Base-by-base conservation (phyloP, 2,797 vertebrate genomes). In the Tachyglossus aculeatus region DNA sequence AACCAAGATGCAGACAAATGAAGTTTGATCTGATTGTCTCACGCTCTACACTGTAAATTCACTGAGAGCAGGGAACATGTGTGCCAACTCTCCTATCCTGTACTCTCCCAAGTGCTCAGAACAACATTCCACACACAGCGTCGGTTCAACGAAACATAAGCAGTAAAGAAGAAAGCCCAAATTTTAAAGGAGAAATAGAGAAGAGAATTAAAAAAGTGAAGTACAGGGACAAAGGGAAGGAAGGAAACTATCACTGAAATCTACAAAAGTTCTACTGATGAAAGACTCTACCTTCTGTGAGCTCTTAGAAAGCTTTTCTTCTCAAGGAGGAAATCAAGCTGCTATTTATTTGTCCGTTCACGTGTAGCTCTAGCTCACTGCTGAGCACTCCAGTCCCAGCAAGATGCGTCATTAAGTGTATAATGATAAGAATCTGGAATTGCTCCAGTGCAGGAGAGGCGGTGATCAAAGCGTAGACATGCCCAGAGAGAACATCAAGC, bases 241-340 rank as follows among this genome's bases (percentile, higher is more conserved):
- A 31, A 50, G 21, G 36, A 43, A 76, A 64, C 22, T 15, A 27
- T 29, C 27, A 37, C 45, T 70, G 14, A 21, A 50, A 60, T 39
- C 39, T 62, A 62, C 6, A 21, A 19, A 15, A 1, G 11, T 34
- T 29, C 34, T 13, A 21, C 14, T 29, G 14, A 27, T 24, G 51
- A 22, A 66, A 47, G 36, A 25, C 4, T 18, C 9, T 38, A 9
- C 0, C 5, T 1, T 24, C 43, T 25, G 31, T 19, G n/a, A 33
- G 7, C 9, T 44, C 11, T n/a, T 19, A 48, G 18, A 48, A 48
- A 48, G 31, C 3, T 53, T n/a, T 9, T 29, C 33, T 40, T 44
- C 37, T 29, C 7, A 41, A 50, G 54, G 47, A 39, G 61, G 38
- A 41, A 50, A 21, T 8, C n/a, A 31, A 40, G 38, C 8, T 12